Percentiles rank a stretch among this genome's conserved stretches.
phyloP scores from a whole-genome alignment of 2,797 vertebrate species.

The Hyperoplus immaculatus region DNA sequence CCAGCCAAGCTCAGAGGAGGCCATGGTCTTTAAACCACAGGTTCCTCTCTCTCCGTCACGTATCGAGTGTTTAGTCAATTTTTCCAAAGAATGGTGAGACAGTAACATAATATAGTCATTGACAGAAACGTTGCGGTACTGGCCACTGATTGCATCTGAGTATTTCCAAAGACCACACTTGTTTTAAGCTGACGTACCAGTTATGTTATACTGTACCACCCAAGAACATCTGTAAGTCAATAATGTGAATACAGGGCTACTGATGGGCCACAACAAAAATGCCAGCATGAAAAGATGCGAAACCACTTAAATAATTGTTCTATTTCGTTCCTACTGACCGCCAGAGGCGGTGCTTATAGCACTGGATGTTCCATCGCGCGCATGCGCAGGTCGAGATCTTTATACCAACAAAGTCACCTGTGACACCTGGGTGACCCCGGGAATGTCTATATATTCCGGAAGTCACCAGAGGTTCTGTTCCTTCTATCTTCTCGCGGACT shows the following conservation, averaged over 20 bases:
- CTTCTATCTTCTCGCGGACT: too few relatives aligned
- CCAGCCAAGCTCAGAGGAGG: not conserved
- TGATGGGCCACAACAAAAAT: slow-evolving; percentile 26
- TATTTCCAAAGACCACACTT: slow-evolving; percentile 46
- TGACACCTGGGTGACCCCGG: too few relatives aligned
- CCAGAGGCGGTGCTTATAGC: too few relatives aligned
- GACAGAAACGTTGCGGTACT: slow-evolving; percentile 51
- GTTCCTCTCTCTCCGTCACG: slow-evolving; percentile 16
- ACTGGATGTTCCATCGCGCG: too few relatives aligned
- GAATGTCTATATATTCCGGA: too few relatives aligned
- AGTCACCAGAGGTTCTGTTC: too few relatives aligned
- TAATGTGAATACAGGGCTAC: not conserved
- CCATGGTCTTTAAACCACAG: slow-evolving; percentile 19
- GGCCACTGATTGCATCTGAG: slow-evolving; percentile 44
- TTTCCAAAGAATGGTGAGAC: slow-evolving; percentile 52
- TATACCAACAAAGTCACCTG: too few relatives aligned
- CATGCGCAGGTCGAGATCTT: too few relatives aligned
- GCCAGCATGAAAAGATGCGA: not conserved
- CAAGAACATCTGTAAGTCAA: slow-evolving; percentile 34
- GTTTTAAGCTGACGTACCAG: slow-evolving; percentile 17
- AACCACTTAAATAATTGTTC: too few relatives aligned
- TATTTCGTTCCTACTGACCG: too few relatives aligned
- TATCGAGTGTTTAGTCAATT: slow-evolving; percentile 14
- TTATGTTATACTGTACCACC: slow-evolving; percentile 28
- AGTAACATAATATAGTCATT: slow-evolving; percentile 61